A percentile compares a stretch with the other conserved stretches of the same genome.
These are phyloP conservation scores for Percopsis omiscomaycus DNA, from an alignment of 2,797 vertebrate genomes.

Conservation along the genomic window DNA sequence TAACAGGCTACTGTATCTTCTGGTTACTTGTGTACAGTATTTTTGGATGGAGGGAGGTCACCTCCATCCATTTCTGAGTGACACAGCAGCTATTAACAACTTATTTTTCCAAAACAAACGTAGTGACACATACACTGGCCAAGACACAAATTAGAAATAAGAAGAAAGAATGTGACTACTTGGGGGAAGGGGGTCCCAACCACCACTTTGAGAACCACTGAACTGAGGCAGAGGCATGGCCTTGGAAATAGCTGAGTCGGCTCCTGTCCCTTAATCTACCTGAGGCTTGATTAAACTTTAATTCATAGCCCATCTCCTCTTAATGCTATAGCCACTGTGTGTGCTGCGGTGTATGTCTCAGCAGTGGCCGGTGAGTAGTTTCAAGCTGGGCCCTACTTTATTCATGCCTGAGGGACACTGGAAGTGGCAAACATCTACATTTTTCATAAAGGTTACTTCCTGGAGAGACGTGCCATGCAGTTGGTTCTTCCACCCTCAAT, in stretches of 20 bases:
- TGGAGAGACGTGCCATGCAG: slow-evolving; percentile 75
- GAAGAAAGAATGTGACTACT: too few species aligned
- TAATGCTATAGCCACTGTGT: slow-evolving; percentile 57
- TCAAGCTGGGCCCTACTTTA: slow-evolving; percentile 75
- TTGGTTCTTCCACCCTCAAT: slow-evolving; percentile 57
- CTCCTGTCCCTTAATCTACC: slow-evolving; percentile 75
- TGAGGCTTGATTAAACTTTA: slow-evolving; percentile 79
- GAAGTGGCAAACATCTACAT: slow-evolving; percentile 80
- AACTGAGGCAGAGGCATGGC: slow-evolving; percentile 49
- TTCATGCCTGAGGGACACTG: slow-evolving; percentile 79
- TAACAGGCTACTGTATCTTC: too few species aligned
- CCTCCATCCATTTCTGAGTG: too few species aligned
- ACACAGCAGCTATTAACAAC: too few species aligned
- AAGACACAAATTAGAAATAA: too few species aligned
- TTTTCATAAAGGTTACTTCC: slow-evolving; percentile 82
- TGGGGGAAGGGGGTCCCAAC: too few species aligned
- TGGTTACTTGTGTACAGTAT: too few species aligned
- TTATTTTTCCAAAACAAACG: too few species aligned
- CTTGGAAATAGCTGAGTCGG: slow-evolving; percentile 67
- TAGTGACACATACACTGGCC: too few species aligned
- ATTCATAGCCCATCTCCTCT: slow-evolving; percentile 69
- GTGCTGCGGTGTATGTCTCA: slow-evolving; percentile 40
- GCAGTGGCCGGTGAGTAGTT: slow-evolving; percentile 66
- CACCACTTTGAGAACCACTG: slow-evolving; percentile 35
- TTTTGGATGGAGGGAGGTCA: too few species aligned